These are phyloP conservation scores for Cacajao melanocephalus DNA, from an alignment of 2,797 vertebrate genomes.

Conservation along the genomic window DNA sequence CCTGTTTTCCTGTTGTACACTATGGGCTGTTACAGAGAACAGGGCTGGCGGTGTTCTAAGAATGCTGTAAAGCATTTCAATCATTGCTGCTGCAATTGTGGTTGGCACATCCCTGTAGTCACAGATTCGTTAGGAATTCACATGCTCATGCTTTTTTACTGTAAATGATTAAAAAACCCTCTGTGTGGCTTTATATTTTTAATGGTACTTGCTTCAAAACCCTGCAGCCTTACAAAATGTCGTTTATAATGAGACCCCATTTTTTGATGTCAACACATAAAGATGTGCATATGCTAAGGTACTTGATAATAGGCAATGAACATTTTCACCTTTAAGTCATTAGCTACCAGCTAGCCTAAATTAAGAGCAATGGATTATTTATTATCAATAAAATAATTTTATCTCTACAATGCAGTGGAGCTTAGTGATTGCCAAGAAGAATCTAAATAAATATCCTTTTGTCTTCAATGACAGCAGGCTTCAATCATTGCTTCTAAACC, in stretches of 20 bases:
- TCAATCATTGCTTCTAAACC: not conserved
- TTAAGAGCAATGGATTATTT: slow-evolving; percentile 33
- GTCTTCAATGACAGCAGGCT: not conserved
- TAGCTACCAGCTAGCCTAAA: not conserved
- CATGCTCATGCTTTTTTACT: slow-evolving; percentile 21
- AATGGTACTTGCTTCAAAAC: slow-evolving; percentile 40
- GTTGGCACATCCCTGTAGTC: slow-evolving; percentile 18
- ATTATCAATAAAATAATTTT: not conserved
- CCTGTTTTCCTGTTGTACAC: slow-evolving; percentile 54
- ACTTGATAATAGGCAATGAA: not conserved
- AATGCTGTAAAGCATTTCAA: slow-evolving; percentile 41
- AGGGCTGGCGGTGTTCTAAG: slow-evolving; percentile 46
- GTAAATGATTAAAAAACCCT: slow-evolving; percentile 57
- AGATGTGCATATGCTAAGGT: not conserved
- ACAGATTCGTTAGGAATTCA: slow-evolving; percentile 56
- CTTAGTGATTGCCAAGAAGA: not conserved
- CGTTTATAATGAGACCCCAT: not conserved
- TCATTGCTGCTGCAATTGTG: not conserved
- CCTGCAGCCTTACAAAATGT: slow-evolving; percentile 10
- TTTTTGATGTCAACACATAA: slow-evolving; percentile 33
- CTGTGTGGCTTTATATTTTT: slow-evolving; percentile 44
- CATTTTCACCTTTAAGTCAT: slow-evolving; percentile 10
- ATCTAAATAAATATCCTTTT: not conserved
- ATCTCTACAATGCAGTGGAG: not conserved
- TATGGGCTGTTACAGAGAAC: slow-evolving; percentile 33